Percentiles rank a stretch among this genome's conserved stretches.
These are phyloP conservation scores for Squalus acanthias DNA, from an alignment of 2,797 vertebrate species.

Conservation along the genomic window DNA sequence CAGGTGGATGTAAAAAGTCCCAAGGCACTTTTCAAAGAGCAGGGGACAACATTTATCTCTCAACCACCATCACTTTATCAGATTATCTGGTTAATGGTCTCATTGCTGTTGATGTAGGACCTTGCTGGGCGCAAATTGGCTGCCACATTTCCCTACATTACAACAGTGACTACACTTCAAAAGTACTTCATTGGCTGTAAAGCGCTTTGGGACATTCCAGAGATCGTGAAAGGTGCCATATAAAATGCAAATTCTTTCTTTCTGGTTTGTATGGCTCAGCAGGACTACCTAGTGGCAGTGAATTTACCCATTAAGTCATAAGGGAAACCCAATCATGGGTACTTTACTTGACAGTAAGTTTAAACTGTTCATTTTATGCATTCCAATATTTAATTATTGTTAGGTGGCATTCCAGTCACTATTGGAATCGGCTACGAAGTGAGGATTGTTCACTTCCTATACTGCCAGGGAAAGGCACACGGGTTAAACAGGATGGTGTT, in stretches of 20 bases:
- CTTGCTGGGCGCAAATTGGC: neutral
- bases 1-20: neutral
- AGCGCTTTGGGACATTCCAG: neutral
- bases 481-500: neutral
- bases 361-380: neutral
- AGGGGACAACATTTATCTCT: neutral
- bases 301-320: neutral
- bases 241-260: neutral
- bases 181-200: neutral
- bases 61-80: neutral
- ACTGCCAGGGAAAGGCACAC: neutral
- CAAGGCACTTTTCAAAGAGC: neutral
- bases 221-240: neutral
- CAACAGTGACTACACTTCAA: neutral
- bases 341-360: neutral
- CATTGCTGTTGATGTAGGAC: neutral
- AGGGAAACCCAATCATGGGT: neutral
- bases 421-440: neutral
- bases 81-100: neutral
- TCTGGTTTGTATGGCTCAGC: neutral
- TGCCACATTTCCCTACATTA: neutral
- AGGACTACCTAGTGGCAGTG: neutral
- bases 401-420: neutral
- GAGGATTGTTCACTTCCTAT: neutral
- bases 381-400: neutral